Evolutionary conservation across 2,113 vertebrate species (phyloP), one percentile per base, ranked within the genome.

Genomic region (Vulpes lagopus): DNA sequence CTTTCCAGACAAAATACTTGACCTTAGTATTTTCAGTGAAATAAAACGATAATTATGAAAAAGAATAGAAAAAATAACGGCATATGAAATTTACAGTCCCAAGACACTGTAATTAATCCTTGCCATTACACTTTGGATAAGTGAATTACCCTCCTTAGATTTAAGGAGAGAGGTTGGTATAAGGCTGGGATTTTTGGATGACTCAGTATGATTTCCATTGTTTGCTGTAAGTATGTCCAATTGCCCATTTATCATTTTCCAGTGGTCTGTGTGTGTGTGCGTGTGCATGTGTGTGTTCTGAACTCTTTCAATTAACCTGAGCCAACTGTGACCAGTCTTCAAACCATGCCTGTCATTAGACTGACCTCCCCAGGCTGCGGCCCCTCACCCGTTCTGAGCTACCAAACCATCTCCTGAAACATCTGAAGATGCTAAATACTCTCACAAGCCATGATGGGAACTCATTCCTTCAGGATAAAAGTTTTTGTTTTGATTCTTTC

Each of bases 371-470:
- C 1, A 1, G 2, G 2, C 8, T 19, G 7, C 11, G 6, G 7
- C 10, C 5, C 11, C 10, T 17, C 12, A 0, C 5, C 1, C 0
- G 10, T 69, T 17, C 0, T 8, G 27, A 71, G 49, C 5, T 32
- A 32, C 22, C 22, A 19, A 6, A 17, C 30, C 69, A 0, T 27
- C 3, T 59, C 10, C 7, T 17, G 38, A 53, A 60, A 12, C 1
- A 49, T 57, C 5, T 19, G 55, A 57, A 25, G 0, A 23, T 1
- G 2, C 17, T 7, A 12, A 25, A 3, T 9, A 1, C 23, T 49
- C 71, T 0, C 43, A 15, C 3, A 0, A 1, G 2, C 1, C 8
- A 20, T 12, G 19, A 20, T 0, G n/a, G 8, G 4, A 30, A 27
- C 17, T 30, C 43, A 1, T 1, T 22, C 19, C 60, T 59, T 8